A percentile compares a stretch with the other conserved stretches of the same genome.
Evolutionary conservation across 23 tunicate genomes (phyloP).

Genomic region (Phallusia fumigata): DNA sequence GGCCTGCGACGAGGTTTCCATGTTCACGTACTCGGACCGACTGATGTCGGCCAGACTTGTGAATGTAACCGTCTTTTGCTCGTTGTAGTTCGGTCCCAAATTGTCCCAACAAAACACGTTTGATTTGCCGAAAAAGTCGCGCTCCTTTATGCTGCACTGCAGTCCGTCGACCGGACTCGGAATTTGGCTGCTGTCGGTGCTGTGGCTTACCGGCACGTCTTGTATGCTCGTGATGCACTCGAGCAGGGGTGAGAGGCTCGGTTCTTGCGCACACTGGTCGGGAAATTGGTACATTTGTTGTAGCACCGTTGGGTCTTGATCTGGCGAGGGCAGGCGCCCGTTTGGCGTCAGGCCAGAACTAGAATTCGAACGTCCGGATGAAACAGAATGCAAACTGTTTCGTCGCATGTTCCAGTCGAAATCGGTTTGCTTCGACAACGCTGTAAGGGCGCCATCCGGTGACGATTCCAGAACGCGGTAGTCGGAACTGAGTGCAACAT

Average conservation of each 20-base stretch:
- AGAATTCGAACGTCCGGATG: slow-evolving; percentile 57
- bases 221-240: slow-evolving; percentile 22
- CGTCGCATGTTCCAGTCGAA: slow-evolving; percentile 23
- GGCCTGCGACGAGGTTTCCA: background rate
- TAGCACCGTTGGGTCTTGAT: slow-evolving; percentile 19
- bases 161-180: slow-evolving; percentile 18
- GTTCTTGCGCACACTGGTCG: slow-evolving; percentile 24
- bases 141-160: background rate
- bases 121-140: background rate
- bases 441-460: background rate
- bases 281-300: slow-evolving; percentile 13
- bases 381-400: slow-evolving; percentile 52
- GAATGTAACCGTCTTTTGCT: background rate
- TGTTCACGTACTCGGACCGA: background rate
- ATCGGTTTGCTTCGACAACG: background rate
- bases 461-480: background rate
- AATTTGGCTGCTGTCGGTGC: slow-evolving; percentile 7
- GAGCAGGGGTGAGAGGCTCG: slow-evolving; percentile 48
- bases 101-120: slow-evolving; percentile 28
- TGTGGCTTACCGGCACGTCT: background rate
- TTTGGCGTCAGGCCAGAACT: slow-evolving; percentile 42
- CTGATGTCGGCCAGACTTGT: slow-evolving; percentile 14
- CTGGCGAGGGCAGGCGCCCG: slow-evolving; percentile 19
- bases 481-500: background rate
- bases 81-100: background rate